Conservation (phyloP, 2,113 vertebrate species). For the Phodopus roborovskii region DNA sequence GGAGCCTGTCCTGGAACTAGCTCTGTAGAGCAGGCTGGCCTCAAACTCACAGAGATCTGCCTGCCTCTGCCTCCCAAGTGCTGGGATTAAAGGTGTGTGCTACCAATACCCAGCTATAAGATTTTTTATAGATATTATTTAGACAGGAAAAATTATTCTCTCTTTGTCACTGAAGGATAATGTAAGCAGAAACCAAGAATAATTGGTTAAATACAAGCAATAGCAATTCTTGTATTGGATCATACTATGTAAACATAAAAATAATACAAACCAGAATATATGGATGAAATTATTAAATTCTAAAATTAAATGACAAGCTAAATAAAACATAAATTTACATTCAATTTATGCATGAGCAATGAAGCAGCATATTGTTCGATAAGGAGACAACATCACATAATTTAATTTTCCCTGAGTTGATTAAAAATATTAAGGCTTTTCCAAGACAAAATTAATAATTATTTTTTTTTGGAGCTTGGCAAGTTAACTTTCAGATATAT, state of each 20-base stretch:
- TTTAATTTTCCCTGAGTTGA: background rate
- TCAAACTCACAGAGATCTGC: too few relatives aligned
- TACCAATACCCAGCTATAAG: too few relatives aligned
- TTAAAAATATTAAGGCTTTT: slow-evolving; percentile 23
- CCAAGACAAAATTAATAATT: background rate
- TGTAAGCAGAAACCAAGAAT: background rate
- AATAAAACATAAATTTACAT: background rate
- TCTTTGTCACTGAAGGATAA: background rate
- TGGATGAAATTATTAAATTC: background rate
- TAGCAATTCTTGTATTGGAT: background rate
- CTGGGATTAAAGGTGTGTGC: too few relatives aligned
- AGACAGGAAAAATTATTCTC: background rate
- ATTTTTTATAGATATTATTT: background rate
- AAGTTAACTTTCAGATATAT: slow-evolving; percentile 53
- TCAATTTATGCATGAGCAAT: background rate
- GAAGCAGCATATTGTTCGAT: background rate
- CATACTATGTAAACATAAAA: background rate
- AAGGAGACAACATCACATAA: background rate
- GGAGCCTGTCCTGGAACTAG: too few relatives aligned
- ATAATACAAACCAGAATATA: background rate
- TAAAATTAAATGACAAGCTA: background rate
- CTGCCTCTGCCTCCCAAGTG: too few relatives aligned
- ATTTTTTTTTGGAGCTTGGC: background rate
- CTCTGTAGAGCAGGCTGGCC: too few relatives aligned
- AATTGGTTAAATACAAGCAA: background rate